Evolutionary conservation across 1,140 invertebrate genomes (phyloP).

Genomic region (Chironomus tepperi): DNA sequence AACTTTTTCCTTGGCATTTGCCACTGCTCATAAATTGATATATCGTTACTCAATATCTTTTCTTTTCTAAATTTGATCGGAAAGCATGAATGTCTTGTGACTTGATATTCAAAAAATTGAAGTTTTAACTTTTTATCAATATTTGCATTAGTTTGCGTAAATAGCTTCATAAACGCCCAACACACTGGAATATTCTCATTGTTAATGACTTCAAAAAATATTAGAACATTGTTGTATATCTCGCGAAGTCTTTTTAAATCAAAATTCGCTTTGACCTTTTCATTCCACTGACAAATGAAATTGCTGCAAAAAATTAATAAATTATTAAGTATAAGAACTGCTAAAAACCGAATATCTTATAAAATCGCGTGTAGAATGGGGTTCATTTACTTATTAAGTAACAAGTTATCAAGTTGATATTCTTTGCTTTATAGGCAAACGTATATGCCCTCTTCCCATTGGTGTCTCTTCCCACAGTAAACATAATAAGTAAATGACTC

Average conservation of each 20-base stretch:
- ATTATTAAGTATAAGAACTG: no score
- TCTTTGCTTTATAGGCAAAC: no score
- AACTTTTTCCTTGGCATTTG: background rate
- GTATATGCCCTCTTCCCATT: no score
- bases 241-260: background rate
- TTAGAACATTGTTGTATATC: background rate
- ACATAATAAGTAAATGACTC: no score
- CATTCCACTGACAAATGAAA: background rate
- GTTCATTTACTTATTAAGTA: background rate
- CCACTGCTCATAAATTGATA: background rate
- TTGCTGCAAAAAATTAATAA: background rate
- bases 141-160: background rate
- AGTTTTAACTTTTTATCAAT: background rate
- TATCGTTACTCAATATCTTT: background rate
- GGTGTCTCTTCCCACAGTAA: no score
- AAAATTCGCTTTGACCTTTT: background rate
- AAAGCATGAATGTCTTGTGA: background rate
- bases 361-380: no score
- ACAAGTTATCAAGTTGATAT: no score
- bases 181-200: background rate
- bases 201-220: background rate
- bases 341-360: no score
- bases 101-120: background rate
- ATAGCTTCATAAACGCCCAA: conserved; percentile 10
- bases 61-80: no score